Percentiles rank a stretch among this genome's conserved stretches.
Evolutionary conservation across 2,797 vertebrate genomes (phyloP).

Genomic region (Hydrocynus forskahlii): DNA sequence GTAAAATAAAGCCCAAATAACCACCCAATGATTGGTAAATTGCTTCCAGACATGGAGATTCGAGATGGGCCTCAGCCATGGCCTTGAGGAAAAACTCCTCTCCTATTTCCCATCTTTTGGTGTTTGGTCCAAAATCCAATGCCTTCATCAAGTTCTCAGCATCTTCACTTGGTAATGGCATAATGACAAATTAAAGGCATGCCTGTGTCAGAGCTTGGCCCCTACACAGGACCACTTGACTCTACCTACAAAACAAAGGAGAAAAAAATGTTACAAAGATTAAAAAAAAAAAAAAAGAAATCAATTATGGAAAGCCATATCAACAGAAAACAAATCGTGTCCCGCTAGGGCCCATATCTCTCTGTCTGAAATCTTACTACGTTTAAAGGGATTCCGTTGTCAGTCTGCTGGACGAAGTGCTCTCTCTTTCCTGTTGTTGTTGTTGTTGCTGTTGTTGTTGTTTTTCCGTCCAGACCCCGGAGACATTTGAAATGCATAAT

Average conservation of each 20-base stretch:
- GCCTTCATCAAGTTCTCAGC: slow-evolving; percentile 1
- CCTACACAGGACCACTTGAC: not conserved
- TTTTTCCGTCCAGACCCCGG: slow-evolving; percentile 57
- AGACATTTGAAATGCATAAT: slow-evolving; percentile 77
- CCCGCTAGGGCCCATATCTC: not conserved
- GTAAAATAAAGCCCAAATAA: slow-evolving; percentile 63
- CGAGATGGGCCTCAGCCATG: slow-evolving; percentile 51
- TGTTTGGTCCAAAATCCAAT: not conserved
- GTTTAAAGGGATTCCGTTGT: not conserved
- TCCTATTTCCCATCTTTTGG: slow-evolving; percentile 9
- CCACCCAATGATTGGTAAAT: slow-evolving; percentile 72
- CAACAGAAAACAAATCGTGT: slow-evolving; percentile 1
- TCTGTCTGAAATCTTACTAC: slow-evolving; percentile 9
- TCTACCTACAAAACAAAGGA: not conserved
- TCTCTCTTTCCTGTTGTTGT: slow-evolving; percentile 19
- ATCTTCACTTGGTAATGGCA: slow-evolving; percentile 1
- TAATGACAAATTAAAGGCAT: not conserved
- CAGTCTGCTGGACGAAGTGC: slow-evolving; percentile 33
- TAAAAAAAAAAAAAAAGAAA: too few species aligned
- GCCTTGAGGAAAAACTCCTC: not conserved
- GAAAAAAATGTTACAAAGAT: not conserved
- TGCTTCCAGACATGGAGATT: slow-evolving; percentile 68
- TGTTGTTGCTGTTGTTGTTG: slow-evolving; percentile 14
- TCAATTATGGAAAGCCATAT: not conserved
- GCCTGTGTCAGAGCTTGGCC: not conserved